Percentiles rank a stretch among this genome's conserved stretches.
Conservation (phyloP, 2,113 vertebrate genomes). For the Probosciger aterrimus region DNA sequence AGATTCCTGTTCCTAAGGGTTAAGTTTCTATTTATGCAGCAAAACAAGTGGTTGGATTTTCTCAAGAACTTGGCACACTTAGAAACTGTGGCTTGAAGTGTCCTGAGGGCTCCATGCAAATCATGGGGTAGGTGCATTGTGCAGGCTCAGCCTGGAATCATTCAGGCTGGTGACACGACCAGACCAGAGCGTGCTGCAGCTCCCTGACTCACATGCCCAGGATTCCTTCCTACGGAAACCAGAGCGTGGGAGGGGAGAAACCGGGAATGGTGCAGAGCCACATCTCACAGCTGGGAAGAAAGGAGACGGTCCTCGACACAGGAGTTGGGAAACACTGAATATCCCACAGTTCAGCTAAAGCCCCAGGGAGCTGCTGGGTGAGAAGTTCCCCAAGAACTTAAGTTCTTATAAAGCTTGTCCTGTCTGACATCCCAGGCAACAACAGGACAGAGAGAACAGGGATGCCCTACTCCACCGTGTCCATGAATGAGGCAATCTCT, state of each 20-base stretch:
- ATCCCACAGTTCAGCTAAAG: constrained; percentile 42
- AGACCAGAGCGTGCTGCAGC: background rate
- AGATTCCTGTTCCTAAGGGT: background rate
- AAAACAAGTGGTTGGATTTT: background rate
- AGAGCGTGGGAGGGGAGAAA: constrained; percentile 40
- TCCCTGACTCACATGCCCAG: constrained; percentile 49
- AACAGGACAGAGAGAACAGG: background rate
- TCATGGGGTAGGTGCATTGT: constrained; percentile 12
- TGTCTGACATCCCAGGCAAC: background rate
- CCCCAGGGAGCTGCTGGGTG: constrained; percentile 10
- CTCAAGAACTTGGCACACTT: background rate
- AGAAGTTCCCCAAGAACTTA: background rate
- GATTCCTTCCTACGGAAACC: constrained; percentile 39
- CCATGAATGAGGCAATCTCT: background rate
- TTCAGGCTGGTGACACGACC: background rate
- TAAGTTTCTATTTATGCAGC: background rate
- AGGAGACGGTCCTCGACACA: background rate
- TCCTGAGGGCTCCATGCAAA: background rate
- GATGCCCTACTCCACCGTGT: background rate
- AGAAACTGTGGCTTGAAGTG: background rate
- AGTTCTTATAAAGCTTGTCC: background rate
- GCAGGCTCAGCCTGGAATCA: constrained; percentile 27
- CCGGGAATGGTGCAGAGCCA: background rate
- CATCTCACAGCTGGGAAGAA: constrained; percentile 23
- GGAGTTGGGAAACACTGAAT: background rate